Conservation (phyloP, 30 jellyfish, hydroid and myxozoan genomes). For the Morbakka virulenta region DNA sequence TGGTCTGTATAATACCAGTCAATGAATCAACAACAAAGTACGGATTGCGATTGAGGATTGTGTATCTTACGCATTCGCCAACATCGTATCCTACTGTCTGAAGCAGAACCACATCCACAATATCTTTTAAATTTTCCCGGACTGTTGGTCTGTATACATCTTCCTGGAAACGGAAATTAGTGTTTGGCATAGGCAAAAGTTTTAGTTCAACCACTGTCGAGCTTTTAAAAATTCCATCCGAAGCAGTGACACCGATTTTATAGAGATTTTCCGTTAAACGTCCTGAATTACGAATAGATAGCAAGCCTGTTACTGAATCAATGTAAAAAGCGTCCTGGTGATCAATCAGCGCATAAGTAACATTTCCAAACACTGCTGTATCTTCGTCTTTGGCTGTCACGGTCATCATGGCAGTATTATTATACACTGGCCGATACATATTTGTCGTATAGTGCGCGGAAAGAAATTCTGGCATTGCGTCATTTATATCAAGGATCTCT, state of each 20-base stretch:
- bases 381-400: slow-evolving; percentile 85
- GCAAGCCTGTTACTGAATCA: slow-evolving; percentile 57
- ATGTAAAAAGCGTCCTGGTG: slow-evolving; percentile 42
- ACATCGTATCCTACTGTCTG: slow-evolving; percentile 79
- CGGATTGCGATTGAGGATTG: slow-evolving; percentile 55
- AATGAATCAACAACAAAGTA: slow-evolving; percentile 48
- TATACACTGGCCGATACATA: slow-evolving; percentile 62
- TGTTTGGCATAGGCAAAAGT: slow-evolving; percentile 4
- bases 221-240: slow-evolving; percentile 82
- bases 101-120: slow-evolving; percentile 24
- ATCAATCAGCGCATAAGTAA: slow-evolving; percentile 36
- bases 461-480: slow-evolving; percentile 80
- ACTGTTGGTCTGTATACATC: slow-evolving; percentile 38
- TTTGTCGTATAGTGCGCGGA: slow-evolving; percentile 27
- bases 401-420: slow-evolving; percentile 54
- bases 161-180: slow-evolving; percentile 49
- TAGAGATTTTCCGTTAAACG: slow-evolving; percentile 10
- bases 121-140: slow-evolving; percentile 43
- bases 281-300: slow-evolving; percentile 40
- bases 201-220: slow-evolving; percentile 41
- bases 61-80: slow-evolving; percentile 61
- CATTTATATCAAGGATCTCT: slow-evolving; percentile 67
- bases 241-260: slow-evolving; percentile 53
- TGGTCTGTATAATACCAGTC: slow-evolving; percentile 58
- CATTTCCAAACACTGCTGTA: slow-evolving; percentile 53